A percentile compares a stretch with the other conserved stretches of the same genome.
These are phyloP conservation scores for Idaea dimidiata DNA, from an alignment of 2,888 invertebrate species.

Conservation along the genomic window DNA sequence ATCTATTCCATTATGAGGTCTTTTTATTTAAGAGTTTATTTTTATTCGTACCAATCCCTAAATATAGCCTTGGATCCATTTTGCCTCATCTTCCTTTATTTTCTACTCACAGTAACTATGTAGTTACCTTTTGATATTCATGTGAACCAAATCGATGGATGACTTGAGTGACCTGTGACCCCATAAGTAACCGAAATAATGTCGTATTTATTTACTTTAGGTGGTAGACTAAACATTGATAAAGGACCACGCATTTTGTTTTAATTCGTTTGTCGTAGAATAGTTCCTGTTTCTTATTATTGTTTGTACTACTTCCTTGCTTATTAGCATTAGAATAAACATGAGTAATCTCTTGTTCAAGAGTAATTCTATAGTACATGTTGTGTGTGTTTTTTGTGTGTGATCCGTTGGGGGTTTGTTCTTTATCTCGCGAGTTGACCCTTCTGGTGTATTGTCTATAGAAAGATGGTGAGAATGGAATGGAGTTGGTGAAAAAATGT, in stretches of 20 bases:
- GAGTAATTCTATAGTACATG: not conserved
- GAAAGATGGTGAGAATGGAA: not conserved
- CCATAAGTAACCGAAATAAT: not conserved
- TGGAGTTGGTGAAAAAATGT: not conserved
- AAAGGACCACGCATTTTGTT: not conserved
- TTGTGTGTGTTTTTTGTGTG: not conserved
- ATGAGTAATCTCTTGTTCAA: not conserved
- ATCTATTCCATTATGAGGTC: no score
- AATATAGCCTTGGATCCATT: no score
- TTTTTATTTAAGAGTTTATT: no score
- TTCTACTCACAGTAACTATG: not conserved
- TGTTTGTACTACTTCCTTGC: not conserved
- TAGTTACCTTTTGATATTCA: not conserved
- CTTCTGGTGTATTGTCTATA: not conserved
- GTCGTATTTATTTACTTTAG: not conserved
- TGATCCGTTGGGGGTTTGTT: not conserved
- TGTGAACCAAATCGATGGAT: not conserved
- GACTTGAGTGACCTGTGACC: not conserved
- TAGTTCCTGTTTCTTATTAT: not conserved
- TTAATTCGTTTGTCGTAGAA: not conserved
- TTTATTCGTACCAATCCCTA: no score
- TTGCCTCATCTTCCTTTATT: no score
- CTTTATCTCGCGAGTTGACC: not conserved
- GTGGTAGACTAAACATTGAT: not conserved
- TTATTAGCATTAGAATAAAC: not conserved